Conservation (phyloP, 2,113 vertebrate genomes). For the Anser cygnoides region DNA sequence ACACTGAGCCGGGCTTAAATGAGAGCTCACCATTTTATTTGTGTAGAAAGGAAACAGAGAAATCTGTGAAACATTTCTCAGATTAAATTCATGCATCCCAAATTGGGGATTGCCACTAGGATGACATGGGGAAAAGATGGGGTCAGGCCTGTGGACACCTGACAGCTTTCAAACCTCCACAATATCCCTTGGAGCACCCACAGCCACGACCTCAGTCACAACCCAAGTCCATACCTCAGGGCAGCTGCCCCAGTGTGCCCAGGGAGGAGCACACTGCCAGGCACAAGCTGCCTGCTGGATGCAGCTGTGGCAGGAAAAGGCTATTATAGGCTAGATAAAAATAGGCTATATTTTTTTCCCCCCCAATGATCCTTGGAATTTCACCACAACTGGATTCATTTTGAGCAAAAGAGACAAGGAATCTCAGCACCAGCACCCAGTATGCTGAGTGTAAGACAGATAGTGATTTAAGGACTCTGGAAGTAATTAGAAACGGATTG, state of each 20-base stretch:
- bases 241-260: too few relatives aligned
- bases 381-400: neutral
- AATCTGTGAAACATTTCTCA: neutral
- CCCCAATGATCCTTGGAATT: neutral
- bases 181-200: neutral
- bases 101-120: neutral
- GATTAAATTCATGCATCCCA: neutral
- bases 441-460: neutral
- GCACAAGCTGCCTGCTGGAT: too few relatives aligned
- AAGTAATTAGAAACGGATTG: neutral
- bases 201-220: too few relatives aligned
- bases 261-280: too few relatives aligned
- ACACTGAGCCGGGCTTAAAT: neutral
- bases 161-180: neutral
- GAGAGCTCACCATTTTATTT: fast-evolving
- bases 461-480: neutral
- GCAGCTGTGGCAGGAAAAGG: too few relatives aligned
- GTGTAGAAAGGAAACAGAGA: neutral
- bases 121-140: neutral
- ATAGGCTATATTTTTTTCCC: neutral
- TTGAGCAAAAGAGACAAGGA: neutral
- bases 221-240: too few relatives aligned
- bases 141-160: neutral
- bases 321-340: too few relatives aligned
- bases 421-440: neutral